phyloP scores from a whole-genome alignment of 2,888 invertebrate genomes.

The Dyspetes luteomarginatus region DNA sequence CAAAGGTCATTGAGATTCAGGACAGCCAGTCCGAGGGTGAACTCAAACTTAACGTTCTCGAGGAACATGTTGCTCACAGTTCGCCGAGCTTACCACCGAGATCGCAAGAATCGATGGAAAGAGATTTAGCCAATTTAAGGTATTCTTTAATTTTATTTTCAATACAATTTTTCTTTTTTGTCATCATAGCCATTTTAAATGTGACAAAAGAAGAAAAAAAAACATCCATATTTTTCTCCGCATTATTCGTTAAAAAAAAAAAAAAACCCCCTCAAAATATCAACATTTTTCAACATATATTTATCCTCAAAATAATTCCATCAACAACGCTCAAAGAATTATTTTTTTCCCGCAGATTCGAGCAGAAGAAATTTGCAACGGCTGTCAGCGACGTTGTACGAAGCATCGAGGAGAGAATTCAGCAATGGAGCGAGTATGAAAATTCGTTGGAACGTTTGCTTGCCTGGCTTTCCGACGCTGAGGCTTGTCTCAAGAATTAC shows the following conservation, averaged over 20 bases:
- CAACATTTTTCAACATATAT: too few relatives aligned
- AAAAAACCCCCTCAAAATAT: too few relatives aligned
- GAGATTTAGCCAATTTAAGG: constrained; percentile 90
- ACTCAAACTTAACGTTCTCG: constrained; percentile 90
- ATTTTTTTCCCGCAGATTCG: constrained; percentile 85
- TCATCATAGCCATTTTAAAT: too few relatives aligned
- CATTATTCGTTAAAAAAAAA: too few relatives aligned
- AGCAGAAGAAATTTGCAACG: constrained; percentile 92
- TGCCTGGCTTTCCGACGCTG: constrained; percentile 93
- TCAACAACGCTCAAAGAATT: too few relatives aligned
- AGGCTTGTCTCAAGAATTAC: constrained; percentile 93
- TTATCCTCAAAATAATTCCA: too few relatives aligned
- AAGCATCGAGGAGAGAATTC: constrained; percentile 92
- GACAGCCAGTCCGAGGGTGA: constrained; percentile 91
- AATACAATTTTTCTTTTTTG: too few relatives aligned
- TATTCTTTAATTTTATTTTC: constrained; percentile 71
- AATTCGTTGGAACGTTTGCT: constrained; percentile 92
- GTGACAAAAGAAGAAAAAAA: too few relatives aligned
- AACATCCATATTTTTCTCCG: too few relatives aligned
- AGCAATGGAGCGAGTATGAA: constrained; percentile 97
- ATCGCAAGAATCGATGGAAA: constrained; percentile 93
- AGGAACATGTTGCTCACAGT: constrained; percentile 89
- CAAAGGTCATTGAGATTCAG: constrained; percentile 91
- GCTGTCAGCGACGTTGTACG: constrained; percentile 91
- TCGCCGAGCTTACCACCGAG: constrained; percentile 90